Conservation (phyloP, 2,113 vertebrate species). For the Nycticryphes semicollaris region DNA sequence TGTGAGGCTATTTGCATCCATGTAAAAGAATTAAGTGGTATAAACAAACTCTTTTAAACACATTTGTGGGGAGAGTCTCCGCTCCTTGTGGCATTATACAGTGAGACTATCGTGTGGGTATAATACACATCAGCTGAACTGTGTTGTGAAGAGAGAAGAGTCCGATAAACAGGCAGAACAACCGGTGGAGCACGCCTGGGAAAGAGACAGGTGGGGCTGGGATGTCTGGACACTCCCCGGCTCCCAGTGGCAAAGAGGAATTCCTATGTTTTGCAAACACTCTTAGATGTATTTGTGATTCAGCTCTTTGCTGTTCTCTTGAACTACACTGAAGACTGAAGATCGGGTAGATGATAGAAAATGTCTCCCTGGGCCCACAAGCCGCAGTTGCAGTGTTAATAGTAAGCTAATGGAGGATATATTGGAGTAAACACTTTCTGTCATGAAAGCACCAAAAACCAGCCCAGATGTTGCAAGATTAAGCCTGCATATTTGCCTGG, state of each 20-base stretch:
- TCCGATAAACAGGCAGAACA: not conserved
- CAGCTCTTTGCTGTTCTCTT: not conserved
- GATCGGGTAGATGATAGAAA: not conserved
- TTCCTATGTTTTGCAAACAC: not conserved
- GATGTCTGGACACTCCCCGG: not conserved
- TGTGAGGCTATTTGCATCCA: not conserved
- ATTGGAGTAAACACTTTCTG: not conserved
- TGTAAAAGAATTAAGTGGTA: not conserved
- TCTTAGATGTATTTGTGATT: not conserved
- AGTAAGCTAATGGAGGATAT: not conserved
- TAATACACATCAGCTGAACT: not conserved
- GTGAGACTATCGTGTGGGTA: not conserved
- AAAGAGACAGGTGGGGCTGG: not conserved
- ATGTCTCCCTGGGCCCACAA: not conserved
- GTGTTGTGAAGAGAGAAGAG: not conserved
- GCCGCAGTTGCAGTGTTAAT: not conserved
- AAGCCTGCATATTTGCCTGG: not conserved
- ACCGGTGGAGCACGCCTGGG: not conserved
- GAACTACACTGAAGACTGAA: not conserved
- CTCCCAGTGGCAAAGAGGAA: not conserved
- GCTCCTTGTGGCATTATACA: not conserved
- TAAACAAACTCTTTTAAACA: not conserved
- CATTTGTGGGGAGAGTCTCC: not conserved
- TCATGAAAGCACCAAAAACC: not conserved
- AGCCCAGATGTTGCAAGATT: not conserved